These are phyloP conservation scores for Grallaria varia DNA, from an alignment of 2,113 vertebrate species.

Conservation along the genomic window DNA sequence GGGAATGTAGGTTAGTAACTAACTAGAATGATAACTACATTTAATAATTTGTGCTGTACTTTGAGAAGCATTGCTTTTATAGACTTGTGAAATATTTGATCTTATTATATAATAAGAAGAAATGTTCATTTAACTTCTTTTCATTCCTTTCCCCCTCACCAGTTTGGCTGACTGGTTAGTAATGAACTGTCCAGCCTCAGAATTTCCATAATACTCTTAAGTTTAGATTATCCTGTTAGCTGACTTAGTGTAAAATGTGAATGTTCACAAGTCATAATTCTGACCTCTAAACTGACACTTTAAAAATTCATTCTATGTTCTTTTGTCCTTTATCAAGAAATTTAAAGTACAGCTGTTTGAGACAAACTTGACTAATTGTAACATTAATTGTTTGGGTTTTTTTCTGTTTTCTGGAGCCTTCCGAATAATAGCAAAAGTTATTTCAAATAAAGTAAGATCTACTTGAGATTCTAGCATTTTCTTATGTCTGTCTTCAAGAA, in stretches of 20 bases:
- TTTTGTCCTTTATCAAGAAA: background rate
- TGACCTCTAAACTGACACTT: background rate
- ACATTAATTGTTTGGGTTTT: background rate
- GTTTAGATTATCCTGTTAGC: background rate
- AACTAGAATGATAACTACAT: background rate
- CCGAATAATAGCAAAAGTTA: background rate
- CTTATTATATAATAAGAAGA: background rate
- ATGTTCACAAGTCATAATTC: background rate
- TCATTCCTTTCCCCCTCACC: background rate
- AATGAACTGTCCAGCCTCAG: background rate
- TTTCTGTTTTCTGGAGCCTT: background rate
- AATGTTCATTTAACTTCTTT: background rate
- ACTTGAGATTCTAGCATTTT: background rate
- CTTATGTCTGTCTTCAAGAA: background rate
- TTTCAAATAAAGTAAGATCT: background rate
- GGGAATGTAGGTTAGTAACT: background rate
- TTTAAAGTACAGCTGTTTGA: background rate
- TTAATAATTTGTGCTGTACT: background rate
- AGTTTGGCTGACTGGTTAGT: background rate
- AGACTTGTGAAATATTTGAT: background rate
- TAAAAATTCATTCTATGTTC: background rate
- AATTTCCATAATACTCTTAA: background rate
- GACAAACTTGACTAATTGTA: background rate
- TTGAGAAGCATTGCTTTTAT: background rate
- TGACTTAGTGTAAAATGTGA: background rate